A percentile compares a stretch with the other conserved stretches of the same genome.
These are phyloP conservation scores for Macropus fuliginosus DNA, from an alignment of 2,797 vertebrate genomes.

Conservation along the genomic window DNA sequence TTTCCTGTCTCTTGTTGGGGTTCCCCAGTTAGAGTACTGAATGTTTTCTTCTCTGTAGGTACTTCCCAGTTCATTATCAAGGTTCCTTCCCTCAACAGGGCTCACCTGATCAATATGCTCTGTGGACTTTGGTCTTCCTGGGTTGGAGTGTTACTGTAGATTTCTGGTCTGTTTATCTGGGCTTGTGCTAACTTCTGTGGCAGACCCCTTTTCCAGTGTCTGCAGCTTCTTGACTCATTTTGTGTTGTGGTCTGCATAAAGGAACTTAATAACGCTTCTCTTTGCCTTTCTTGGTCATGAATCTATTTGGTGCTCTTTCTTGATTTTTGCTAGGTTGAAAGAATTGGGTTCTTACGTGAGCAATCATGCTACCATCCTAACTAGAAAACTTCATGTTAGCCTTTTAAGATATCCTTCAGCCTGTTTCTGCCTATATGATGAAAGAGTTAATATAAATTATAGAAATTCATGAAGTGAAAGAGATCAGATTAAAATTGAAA, in stretches of 20 bases:
- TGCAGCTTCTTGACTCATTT: background rate
- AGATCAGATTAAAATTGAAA: background rate
- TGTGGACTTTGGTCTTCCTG: background rate
- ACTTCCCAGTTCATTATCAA: background rate
- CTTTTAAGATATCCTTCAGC: conserved; percentile 38
- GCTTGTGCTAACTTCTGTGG: background rate
- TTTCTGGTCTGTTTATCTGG: background rate
- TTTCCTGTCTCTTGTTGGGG: background rate
- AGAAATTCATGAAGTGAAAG: background rate
- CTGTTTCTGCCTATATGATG: background rate
- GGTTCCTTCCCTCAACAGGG: no score
- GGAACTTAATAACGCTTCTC: background rate
- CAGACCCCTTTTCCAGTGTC: background rate
- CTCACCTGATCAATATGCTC: background rate
- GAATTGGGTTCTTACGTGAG: background rate
- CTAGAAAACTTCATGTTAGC: background rate
- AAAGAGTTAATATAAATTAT: background rate
- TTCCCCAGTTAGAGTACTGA: background rate
- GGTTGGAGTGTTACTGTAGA: background rate
- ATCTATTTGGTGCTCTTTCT: background rate
- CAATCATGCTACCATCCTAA: background rate
- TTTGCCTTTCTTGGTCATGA: background rate
- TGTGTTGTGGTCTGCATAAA: background rate
- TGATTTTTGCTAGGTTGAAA: background rate
- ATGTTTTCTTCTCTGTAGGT: background rate